These are phyloP conservation scores for Leptatherina wallacei DNA, from an alignment of 2,797 vertebrate genomes.

Conservation along the genomic window DNA sequence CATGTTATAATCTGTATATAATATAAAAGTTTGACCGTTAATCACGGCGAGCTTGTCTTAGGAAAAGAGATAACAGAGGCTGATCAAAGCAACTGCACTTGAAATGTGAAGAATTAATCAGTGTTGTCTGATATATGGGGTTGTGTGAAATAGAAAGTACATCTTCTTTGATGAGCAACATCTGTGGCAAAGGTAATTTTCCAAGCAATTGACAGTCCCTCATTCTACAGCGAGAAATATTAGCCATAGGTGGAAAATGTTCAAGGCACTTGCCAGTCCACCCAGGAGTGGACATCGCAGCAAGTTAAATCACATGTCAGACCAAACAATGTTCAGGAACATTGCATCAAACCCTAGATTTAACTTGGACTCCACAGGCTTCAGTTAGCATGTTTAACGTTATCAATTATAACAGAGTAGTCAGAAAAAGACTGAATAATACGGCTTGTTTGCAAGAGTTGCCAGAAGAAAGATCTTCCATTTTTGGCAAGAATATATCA, in stretches of 20 bases:
- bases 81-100: slow-evolving; percentile 31
- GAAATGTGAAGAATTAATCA: slow-evolving; percentile 26
- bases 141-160: background rate
- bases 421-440: background rate
- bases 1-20: slow-evolving; percentile 33
- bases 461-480: no score
- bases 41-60: background rate
- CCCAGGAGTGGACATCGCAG: no score
- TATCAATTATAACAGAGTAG: background rate
- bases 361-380: background rate
- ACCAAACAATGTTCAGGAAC: no score
- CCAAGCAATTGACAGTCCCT: background rate
- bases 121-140: background rate
- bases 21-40: slow-evolving; percentile 6
- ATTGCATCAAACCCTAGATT: background rate
- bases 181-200: background rate
- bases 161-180: background rate
- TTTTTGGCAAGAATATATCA: background rate
- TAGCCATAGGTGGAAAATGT: no score
- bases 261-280: no score
- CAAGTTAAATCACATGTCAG: no score
- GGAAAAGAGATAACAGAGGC: slow-evolving; percentile 4
- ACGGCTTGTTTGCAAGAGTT: background rate
- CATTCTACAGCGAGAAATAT: background rate
- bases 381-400: background rate